Evolutionary conservation across 2,797 vertebrate genomes (phyloP).

Genomic region (Uromys caudimaculatus): DNA sequence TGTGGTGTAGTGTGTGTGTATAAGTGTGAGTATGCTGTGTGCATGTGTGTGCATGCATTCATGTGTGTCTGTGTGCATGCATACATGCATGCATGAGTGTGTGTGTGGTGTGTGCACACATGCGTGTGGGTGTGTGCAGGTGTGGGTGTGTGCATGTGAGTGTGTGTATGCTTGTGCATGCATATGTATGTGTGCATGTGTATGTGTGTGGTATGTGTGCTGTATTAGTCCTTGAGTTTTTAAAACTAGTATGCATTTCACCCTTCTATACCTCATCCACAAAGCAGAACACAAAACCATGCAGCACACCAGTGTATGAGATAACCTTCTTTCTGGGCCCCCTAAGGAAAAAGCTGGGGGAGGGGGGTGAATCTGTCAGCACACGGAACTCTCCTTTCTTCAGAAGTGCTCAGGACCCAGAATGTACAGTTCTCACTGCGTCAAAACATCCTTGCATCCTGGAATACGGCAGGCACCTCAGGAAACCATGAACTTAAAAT

Average conservation of each 20-base stretch:
- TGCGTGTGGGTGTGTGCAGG: no score
- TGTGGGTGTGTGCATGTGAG: not conserved
- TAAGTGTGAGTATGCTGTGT: not conserved
- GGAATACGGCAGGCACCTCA: not conserved
- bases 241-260: not conserved
- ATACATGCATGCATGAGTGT: not conserved
- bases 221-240: not conserved
- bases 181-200: not conserved
- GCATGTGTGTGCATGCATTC: not conserved
- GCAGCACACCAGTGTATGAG: not conserved
- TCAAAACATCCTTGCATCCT: not conserved
- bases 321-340: not conserved
- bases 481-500: not conserved
- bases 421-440: not conserved
- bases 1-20: not conserved
- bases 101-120: no score
- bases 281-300: not conserved
- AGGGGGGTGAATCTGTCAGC: not conserved
- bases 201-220: not conserved
- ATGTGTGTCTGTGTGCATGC: no score
- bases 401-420: not conserved
- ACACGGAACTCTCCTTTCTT: not conserved
- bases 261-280: constrained; percentile 6
- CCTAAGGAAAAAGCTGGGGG: not conserved
- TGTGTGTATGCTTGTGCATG: not conserved